phyloP scores from a whole-genome alignment of 2,797 vertebrate genomes.

The Borostomias antarcticus region DNA sequence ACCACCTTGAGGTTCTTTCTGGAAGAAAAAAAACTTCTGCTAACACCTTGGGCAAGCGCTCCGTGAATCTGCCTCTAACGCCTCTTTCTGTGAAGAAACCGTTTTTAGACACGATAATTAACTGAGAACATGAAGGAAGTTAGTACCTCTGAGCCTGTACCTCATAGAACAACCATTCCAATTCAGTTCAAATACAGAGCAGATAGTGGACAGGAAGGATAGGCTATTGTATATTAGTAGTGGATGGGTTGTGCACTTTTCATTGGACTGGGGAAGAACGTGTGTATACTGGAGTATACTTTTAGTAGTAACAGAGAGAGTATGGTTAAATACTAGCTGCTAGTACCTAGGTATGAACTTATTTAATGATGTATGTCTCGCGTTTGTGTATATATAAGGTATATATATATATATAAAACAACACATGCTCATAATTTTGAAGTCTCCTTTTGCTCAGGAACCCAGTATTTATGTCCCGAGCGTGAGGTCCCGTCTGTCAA shows the following conservation, averaged over 20 bases:
- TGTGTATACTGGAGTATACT: conserved; percentile 31
- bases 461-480: conserved; percentile 51
- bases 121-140: conserved; percentile 45
- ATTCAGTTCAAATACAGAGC: conserved; percentile 1
- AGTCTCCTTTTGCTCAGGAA: conserved; percentile 64
- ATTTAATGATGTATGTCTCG: conserved; percentile 15
- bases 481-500: no score
- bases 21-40: no score
- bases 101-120: conserved; percentile 28
- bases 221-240: neutral
- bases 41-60: no score
- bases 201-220: conserved; percentile 10
- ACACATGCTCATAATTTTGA: conserved; percentile 32
- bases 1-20: no score
- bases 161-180: conserved; percentile 54
- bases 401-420: conserved; percentile 40
- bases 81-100: no score
- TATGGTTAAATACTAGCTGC: conserved; percentile 23
- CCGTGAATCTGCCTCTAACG: no score
- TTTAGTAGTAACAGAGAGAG: conserved; percentile 10
- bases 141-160: conserved; percentile 30
- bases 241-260: conserved; percentile 46
- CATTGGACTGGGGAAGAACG: conserved; percentile 31
- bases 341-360: conserved; percentile 14
- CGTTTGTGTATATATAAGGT: conserved; percentile 35